These are phyloP conservation scores for Aldabrachelys gigantea DNA, from an alignment of 2,113 vertebrate species.

Conservation along the genomic window DNA sequence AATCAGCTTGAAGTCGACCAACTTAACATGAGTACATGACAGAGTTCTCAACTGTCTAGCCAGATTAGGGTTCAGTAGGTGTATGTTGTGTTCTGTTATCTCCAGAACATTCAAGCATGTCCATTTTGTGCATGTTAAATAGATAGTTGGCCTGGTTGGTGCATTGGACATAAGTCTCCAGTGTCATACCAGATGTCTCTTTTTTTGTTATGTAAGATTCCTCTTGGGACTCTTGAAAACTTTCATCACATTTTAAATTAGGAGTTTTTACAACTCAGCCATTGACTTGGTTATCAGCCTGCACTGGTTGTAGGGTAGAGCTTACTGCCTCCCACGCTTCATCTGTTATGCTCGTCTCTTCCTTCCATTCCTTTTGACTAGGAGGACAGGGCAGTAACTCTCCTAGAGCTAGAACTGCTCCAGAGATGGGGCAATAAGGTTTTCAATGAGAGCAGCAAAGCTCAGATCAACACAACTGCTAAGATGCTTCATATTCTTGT, in stretches of 20 bases:
- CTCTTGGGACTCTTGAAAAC: neutral
- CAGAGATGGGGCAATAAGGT: neutral
- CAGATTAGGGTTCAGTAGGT: neutral
- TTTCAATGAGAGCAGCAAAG: neutral
- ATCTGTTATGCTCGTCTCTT: neutral
- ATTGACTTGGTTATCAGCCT: neutral
- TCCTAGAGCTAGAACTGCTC: neutral
- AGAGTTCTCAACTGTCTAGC: neutral
- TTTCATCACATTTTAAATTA: neutral
- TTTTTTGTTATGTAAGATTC: neutral
- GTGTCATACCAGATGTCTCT: neutral
- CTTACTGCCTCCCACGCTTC: too few relatives aligned
- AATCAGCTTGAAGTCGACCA: neutral
- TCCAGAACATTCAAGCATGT: neutral
- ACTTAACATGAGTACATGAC: neutral
- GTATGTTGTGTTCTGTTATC: neutral
- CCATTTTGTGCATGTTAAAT: neutral
- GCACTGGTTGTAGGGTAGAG: neutral
- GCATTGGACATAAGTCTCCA: neutral
- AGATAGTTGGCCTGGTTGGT: neutral
- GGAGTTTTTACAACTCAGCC: neutral
- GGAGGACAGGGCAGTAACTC: conserved; percentile 45
- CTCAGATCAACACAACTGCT: accelerated
- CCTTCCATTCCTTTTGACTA: conserved; percentile 7
- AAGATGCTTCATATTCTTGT: neutral